Evolutionary conservation across 2,113 vertebrate genomes (phyloP).

Genomic region (Rhynchomys soricoides): DNA sequence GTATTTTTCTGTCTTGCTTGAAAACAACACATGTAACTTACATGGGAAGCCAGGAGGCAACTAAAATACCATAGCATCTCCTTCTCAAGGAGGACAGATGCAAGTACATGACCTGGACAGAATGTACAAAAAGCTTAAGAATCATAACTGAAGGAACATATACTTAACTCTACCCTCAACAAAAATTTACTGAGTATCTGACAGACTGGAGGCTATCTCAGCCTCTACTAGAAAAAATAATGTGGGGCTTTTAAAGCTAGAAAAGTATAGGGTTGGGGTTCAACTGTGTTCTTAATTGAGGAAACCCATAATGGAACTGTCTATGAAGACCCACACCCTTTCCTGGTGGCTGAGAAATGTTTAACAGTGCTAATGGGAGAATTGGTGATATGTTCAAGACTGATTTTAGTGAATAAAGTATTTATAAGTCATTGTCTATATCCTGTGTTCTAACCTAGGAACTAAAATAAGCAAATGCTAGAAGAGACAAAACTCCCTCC

Average conservation of each 20-base stretch:
- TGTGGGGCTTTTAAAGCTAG: rapidly evolving
- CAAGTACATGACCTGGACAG: background rate
- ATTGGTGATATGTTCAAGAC: background rate
- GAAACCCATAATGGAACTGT: background rate
- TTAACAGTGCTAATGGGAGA: background rate
- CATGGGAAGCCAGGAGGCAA: background rate
- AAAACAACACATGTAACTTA: background rate
- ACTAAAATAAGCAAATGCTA: background rate
- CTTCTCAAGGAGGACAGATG: background rate
- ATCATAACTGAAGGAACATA: background rate
- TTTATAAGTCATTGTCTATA: background rate
- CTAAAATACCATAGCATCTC: background rate
- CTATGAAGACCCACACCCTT: background rate
- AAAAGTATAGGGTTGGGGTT: background rate
- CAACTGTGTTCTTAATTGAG: background rate
- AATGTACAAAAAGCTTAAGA: background rate
- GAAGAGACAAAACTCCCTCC: background rate
- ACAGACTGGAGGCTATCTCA: background rate
- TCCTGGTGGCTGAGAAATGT: background rate
- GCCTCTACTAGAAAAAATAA: background rate
- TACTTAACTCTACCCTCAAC: background rate
- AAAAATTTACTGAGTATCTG: background rate
- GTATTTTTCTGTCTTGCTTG: background rate
- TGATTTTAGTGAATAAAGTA: background rate
- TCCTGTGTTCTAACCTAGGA: background rate